A percentile compares a stretch with the other conserved stretches of the same genome.
These are phyloP conservation scores for Isaurus tuberculatus DNA, from an alignment of 92 coral and sea anemone species.

Conservation along the genomic window DNA sequence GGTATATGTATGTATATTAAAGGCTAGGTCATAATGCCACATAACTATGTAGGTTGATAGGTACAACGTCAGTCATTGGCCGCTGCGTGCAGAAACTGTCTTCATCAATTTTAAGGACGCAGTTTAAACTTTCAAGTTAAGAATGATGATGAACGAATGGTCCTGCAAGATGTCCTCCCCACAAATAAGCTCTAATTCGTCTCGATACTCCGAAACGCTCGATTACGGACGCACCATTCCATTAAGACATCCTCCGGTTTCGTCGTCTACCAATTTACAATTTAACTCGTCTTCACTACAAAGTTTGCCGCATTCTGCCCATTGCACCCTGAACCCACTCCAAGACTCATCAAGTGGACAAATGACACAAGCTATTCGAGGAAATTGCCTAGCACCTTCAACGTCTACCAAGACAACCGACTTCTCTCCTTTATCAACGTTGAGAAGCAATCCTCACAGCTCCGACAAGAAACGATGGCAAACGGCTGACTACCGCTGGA, in stretches of 20 bases:
- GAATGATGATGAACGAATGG: slow-evolving; percentile 73
- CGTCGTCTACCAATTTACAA: slow-evolving; percentile 45
- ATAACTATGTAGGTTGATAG: slow-evolving; percentile 24
- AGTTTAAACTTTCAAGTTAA: not conserved
- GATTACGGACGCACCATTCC: slow-evolving; percentile 90
- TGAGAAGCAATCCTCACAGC: slow-evolving; percentile 43
- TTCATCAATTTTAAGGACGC: not conserved
- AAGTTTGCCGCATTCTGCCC: slow-evolving; percentile 30
- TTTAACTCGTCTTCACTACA: slow-evolving; percentile 39
- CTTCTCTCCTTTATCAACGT: slow-evolving; percentile 27
- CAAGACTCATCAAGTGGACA: slow-evolving; percentile 28
- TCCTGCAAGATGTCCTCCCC: slow-evolving; percentile 69
- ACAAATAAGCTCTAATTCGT: slow-evolving; percentile 51
- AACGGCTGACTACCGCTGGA: slow-evolving; percentile 98
- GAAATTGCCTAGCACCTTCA: slow-evolving; percentile 14
- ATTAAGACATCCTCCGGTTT: slow-evolving; percentile 91
- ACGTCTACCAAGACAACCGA: slow-evolving; percentile 31
- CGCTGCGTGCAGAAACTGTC: not conserved
- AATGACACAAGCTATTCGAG: slow-evolving; percentile 32
- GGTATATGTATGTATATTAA: slow-evolving; percentile 20
- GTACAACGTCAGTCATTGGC: slow-evolving; percentile 1
- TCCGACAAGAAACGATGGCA: slow-evolving; percentile 96
- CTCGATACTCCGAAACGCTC: slow-evolving; percentile 57
- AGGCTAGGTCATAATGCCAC: slow-evolving; percentile 21
- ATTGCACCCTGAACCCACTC: slow-evolving; percentile 43